Percentiles rank a stretch among this genome's conserved stretches.
Evolutionary conservation across 2,888 invertebrate species (phyloP).

Genomic region (Apodemia hepburni): DNA sequence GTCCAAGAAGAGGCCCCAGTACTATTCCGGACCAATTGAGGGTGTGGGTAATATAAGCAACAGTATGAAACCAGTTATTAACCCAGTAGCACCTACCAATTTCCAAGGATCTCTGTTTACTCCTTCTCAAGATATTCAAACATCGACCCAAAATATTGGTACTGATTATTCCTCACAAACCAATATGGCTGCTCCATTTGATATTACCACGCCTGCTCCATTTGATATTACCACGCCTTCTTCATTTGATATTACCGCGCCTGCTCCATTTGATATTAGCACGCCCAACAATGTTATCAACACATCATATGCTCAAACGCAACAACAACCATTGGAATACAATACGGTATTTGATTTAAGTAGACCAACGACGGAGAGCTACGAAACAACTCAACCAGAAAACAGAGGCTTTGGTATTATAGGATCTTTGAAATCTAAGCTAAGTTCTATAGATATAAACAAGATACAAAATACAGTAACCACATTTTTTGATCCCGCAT

Average conservation of each 20-base stretch:
- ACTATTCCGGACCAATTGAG: slow-evolving; percentile 72
- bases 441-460: slow-evolving; percentile 65
- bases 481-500: slow-evolving; percentile 70
- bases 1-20: slow-evolving; percentile 66
- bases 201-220: slow-evolving; percentile 37
- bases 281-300: slow-evolving; percentile 29
- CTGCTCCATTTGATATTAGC: slow-evolving; percentile 38
- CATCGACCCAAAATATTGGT: slow-evolving; percentile 27
- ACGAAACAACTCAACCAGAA: slow-evolving; percentile 47
- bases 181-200: slow-evolving; percentile 32
- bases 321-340: slow-evolving; percentile 37
- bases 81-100: slow-evolving; percentile 40
- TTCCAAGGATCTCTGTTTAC: slow-evolving; percentile 57
- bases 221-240: slow-evolving; percentile 40
- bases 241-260: slow-evolving; percentile 40
- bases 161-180: slow-evolving; percentile 33
- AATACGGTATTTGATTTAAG: slow-evolving; percentile 63
- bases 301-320: slow-evolving; percentile 34
- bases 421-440: slow-evolving; percentile 70
- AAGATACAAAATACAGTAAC: slow-evolving; percentile 70
- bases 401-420: slow-evolving; percentile 61
- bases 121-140: slow-evolving; percentile 38
- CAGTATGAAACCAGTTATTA: slow-evolving; percentile 55
- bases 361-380: slow-evolving; percentile 47
- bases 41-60: slow-evolving; percentile 63